Base-by-base conservation (phyloP, 2,888 invertebrate genomes). In the Tenodera sinensis region DNA sequence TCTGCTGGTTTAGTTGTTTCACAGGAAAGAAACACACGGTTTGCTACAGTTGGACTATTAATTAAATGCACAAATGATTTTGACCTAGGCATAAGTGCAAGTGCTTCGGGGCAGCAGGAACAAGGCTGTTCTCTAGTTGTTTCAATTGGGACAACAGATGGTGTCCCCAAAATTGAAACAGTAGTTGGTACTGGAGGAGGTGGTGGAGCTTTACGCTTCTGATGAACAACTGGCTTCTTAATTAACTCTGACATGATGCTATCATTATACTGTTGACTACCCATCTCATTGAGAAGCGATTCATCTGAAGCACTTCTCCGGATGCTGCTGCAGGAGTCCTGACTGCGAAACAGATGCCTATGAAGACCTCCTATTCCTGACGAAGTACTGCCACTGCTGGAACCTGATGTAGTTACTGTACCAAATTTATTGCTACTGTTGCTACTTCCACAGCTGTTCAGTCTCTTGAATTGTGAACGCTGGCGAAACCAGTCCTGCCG, bases 401-500 rank as follows among this genome's bases (percentile, higher is more conserved):
- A 90, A n/a, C 90, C 90, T 6, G 89, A 90, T 30, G 87, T 83
- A 15, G 84, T 83, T 25, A 84, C 71, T 54, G 28, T 82, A n/a
- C 81, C 34, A 7, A 82, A 28, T 30, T 84, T 34, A 28, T 20
- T 28, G 30, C 83, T 28, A 25, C 86, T 28, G 6, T 42, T 42
- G 83, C 89, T 83, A 42, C 90, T 90, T 9, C 91, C 90, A 8
- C 89, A 90, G 87, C 90, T 90, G 89, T 91, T 91, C 9, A 91
- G 89, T 47, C 91, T 90, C 88, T 91, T 91, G 71, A 92, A 91
- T 89, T 92, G 92, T 81, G 93, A 93, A 83, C 94, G 92, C 88
- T 94, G 92, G 42, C 93, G 91, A 91, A 93, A 93, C 94, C 94
- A 94, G 90, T 94, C 94, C 90, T 94, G 94, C 81, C 94, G 92